Evolutionary conservation across 2,888 invertebrate species (phyloP).

Genomic region (Drosophila nigritarsus): DNA sequence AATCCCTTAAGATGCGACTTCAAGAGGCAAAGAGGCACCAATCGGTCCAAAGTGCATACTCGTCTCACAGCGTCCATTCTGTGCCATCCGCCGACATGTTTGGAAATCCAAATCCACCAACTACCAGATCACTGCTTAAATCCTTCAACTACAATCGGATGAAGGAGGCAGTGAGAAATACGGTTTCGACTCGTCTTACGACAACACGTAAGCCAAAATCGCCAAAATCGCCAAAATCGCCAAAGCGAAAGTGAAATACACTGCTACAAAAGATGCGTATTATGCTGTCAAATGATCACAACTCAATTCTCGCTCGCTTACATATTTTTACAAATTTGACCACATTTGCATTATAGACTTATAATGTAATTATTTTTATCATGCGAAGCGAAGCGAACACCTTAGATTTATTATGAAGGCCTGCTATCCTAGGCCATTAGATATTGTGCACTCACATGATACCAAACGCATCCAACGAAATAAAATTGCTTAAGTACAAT

Average conservation of each 20-base stretch:
- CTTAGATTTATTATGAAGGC: not conserved
- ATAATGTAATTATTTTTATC: not conserved
- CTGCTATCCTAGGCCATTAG: not conserved
- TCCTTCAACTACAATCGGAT: slow-evolving; percentile 13
- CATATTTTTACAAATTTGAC: not conserved
- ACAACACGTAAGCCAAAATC: not conserved
- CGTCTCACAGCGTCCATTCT: not conserved
- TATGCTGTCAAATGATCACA: not conserved
- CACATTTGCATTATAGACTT: not conserved
- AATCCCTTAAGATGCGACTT: not conserved
- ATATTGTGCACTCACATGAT: not conserved
- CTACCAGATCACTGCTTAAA: not conserved
- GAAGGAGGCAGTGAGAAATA: not conserved
- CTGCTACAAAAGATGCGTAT: not conserved
- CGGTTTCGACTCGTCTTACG: no score
- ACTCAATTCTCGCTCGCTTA: not conserved
- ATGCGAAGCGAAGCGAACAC: not conserved
- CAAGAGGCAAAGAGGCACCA: not conserved
- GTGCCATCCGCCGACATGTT: slow-evolving; percentile 8
- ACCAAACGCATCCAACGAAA: not conserved
- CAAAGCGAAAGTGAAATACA: not conserved
- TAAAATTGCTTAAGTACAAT: not conserved
- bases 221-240: not conserved
- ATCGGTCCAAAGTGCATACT: slow-evolving; percentile 12
- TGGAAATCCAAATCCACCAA: slow-evolving; percentile 11